Evolutionary conservation across 2,888 invertebrate genomes (phyloP), one percentile per base, ranked within the genome.

Genomic region (Caenorhabditis doughertyi): DNA sequence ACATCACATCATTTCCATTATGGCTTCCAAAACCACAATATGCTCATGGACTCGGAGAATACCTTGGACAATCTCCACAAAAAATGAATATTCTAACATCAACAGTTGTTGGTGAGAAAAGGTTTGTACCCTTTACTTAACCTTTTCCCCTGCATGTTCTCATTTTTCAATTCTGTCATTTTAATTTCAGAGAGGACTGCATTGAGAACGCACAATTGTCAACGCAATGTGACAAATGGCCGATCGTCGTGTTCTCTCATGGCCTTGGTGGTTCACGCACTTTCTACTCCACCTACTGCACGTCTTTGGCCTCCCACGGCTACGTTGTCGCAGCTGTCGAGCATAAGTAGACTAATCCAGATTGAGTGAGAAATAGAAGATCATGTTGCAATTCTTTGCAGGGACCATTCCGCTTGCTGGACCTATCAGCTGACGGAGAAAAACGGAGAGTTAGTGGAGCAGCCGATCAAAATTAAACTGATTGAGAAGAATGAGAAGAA

Each of bases 241-340:
- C 94, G 49, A 93, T 94, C 23, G 90, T 95, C 35, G 92, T 95
- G 29, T 93, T 95, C 88, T 95, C 95, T 0, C 95, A 95, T 90
- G 95, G 95, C 0, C 93, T 95, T 32, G 94, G 94, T 1, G 94
- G 94, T 0, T 93, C 93, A 87, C 92, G 95, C 83, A 94, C 94
- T 71, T 92, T 94, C n/a, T 94, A 94, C 89, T 94, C 94, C 29
- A 93, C 94, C 3, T 92, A 94, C 55, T 94, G 94, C 89, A 92
- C 93, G 55, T 94, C 95, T 86, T 90, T 95, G 71, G 94, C 95
- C 1, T 94, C 94, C 1, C 93, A 94, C 87, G 95, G 95, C 2
- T 95, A 94, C 90, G 92, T 95, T 11, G 94, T 95, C 0, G 94
- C 94, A 2, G 94, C 94, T n/a, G 89, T 94, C 21, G 95, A 95